Evolutionary conservation across 2,797 vertebrate genomes (phyloP).

Genomic region (Vipera ursinii): DNA sequence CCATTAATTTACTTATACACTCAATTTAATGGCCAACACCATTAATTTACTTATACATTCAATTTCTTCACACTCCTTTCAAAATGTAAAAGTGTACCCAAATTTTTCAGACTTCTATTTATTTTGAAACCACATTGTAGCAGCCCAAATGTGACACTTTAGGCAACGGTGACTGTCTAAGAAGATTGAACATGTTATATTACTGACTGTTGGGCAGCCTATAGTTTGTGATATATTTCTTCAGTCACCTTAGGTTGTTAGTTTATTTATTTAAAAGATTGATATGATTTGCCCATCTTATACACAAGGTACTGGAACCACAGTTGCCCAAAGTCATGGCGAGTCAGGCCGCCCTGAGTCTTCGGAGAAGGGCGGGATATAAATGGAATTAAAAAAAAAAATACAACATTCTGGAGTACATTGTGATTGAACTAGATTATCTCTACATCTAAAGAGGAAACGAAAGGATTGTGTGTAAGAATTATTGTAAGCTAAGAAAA

Average conservation of each 20-base stretch:
- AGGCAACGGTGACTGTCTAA: background rate
- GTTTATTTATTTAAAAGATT: background rate
- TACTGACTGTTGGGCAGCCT: background rate
- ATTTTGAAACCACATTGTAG: background rate
- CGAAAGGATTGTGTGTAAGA: slow-evolving; percentile 14
- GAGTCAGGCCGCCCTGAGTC: background rate
- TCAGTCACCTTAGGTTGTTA: background rate
- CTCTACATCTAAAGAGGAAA: slow-evolving; percentile 20
- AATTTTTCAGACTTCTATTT: background rate
- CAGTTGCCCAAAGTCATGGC: background rate
- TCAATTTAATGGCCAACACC: slow-evolving; percentile 33
- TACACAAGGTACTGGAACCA: background rate
- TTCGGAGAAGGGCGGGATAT: too few relatives aligned
- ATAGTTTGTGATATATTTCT: background rate
- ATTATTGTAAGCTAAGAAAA: slow-evolving; percentile 36
- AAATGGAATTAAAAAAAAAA: too few relatives aligned
- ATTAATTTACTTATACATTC: slow-evolving; percentile 34
- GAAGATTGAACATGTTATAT: background rate
- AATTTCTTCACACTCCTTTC: background rate
- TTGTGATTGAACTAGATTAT: background rate
- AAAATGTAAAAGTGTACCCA: background rate
- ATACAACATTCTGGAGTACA: background rate
- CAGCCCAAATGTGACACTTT: background rate
- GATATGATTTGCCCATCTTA: background rate
- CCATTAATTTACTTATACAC: slow-evolving; percentile 36